These are phyloP conservation scores for Torymus auratus DNA, from an alignment of 2,888 invertebrate species.

Conservation along the genomic window DNA sequence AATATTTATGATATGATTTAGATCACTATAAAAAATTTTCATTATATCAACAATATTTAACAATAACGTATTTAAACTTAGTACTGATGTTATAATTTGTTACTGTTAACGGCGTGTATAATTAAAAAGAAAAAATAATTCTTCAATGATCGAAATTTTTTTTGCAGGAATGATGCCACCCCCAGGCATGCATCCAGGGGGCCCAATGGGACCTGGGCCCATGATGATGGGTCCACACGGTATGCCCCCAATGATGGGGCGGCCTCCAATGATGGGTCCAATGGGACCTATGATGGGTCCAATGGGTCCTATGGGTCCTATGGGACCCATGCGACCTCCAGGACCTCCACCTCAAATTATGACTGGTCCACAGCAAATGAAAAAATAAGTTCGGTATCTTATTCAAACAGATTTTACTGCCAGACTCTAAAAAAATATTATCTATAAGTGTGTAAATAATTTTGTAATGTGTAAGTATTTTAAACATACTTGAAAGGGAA, in stretches of 20 bases:
- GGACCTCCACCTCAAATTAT: conserved; percentile 80
- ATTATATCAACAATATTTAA: no score
- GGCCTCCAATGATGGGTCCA: conserved; percentile 88
- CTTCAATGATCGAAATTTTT: background rate
- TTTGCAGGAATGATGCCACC: conserved; percentile 77
- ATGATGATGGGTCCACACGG: conserved; percentile 80
- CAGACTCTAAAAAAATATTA: conserved; percentile 5
- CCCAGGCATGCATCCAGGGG: conserved; percentile 78
- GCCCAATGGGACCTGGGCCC: conserved; percentile 76
- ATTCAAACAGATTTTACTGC: background rate
- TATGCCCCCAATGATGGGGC: conserved; percentile 88
- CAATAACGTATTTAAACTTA: no score
- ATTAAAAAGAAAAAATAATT: no score
- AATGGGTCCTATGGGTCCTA: conserved; percentile 86
- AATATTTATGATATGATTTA: no score
- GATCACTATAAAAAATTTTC: no score
- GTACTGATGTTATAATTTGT: no score
- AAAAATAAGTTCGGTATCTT: conserved; percentile 40
- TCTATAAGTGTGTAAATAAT: conserved; percentile 51
- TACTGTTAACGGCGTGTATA: no score
- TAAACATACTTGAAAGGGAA: background rate
- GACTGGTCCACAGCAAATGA: conserved; percentile 70
- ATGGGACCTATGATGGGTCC: conserved; percentile 86
- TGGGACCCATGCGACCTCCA: conserved; percentile 84
- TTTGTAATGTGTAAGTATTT: conserved; percentile 17